A percentile compares a stretch with the other conserved stretches of the same genome.
Conservation (phyloP, 2,797 vertebrate genomes). For the Syngnathus rostellatus region DNA sequence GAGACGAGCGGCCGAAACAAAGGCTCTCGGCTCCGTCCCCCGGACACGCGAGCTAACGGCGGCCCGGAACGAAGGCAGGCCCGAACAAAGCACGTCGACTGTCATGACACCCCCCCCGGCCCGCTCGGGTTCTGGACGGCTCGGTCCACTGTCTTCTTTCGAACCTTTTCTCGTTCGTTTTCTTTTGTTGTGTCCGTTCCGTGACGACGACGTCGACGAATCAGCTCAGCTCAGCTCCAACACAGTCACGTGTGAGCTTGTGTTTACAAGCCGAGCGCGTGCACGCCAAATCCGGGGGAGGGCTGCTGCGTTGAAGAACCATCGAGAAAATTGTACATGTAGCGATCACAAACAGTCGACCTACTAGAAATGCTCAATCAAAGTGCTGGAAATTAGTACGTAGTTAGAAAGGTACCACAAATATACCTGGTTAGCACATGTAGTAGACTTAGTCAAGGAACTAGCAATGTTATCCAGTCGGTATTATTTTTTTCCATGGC, state of each 20-base stretch:
- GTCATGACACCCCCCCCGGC: conserved; percentile 9
- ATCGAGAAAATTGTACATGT: not conserved
- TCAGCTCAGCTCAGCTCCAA: conserved; percentile 39
- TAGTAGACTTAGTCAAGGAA: not conserved
- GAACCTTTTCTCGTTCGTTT: conserved; percentile 1
- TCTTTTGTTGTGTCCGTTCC: conserved; percentile 35
- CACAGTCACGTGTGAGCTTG: conserved; percentile 73
- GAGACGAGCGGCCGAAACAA: conserved; percentile 29
- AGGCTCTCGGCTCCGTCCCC: conserved; percentile 10
- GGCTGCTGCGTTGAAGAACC: conserved; percentile 22
- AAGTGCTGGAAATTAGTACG: not conserved
- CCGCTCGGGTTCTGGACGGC: not conserved
- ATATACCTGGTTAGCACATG: not conserved
- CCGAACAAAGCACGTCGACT: not conserved
- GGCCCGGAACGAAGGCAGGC: not conserved
- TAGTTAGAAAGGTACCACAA: not conserved
- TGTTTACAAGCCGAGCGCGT: conserved; percentile 82
- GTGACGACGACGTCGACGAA: conserved; percentile 57
- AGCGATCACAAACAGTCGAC: not conserved
- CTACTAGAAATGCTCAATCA: too few relatives aligned
- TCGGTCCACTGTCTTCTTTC: not conserved
- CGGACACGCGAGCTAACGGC: not conserved
- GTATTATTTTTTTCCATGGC: conserved; percentile 79
- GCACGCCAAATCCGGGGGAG: conserved; percentile 57
- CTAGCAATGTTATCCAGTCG: not conserved